phyloP scores from a whole-genome alignment of 2,888 invertebrate species.

The Deilephila elpenor region DNA sequence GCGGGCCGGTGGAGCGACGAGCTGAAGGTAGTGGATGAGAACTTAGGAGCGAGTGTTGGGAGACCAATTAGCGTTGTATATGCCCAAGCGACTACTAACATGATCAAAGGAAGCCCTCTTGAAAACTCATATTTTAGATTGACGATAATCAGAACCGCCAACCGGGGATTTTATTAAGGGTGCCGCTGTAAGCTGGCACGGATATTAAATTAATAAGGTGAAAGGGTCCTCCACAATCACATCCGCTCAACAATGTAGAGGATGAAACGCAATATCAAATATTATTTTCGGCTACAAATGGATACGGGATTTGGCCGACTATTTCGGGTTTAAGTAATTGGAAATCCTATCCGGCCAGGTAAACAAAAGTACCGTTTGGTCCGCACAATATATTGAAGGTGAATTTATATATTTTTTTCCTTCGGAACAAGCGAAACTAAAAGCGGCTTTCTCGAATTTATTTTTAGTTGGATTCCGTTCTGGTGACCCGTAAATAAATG shows the following conservation, averaged over 20 bases:
- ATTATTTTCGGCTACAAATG: conserved; percentile 46
- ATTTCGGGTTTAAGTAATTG: conserved; percentile 51
- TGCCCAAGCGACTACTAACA: neutral
- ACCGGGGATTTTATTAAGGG: conserved; percentile 22
- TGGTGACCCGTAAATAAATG: neutral
- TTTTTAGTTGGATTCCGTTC: neutral
- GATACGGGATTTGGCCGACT: conserved; percentile 37
- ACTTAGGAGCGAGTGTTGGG: conserved; percentile 2
- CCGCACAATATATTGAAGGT: conserved; percentile 21
- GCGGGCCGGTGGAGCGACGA: neutral
- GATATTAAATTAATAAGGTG: conserved; percentile 26
- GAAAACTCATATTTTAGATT: neutral
- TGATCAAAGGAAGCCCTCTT: neutral
- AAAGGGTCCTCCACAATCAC: conserved; percentile 21
- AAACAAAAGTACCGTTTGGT: conserved; percentile 32
- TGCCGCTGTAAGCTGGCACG: neutral
- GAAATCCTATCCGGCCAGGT: conserved; percentile 44
- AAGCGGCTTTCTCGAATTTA: conserved; percentile 1
- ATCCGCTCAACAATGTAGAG: conserved; percentile 32
- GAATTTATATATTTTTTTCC: conserved; percentile 27
- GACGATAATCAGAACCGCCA: conserved; percentile 2
- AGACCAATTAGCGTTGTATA: neutral
- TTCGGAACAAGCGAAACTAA: conserved; percentile 6
- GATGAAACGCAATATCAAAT: conserved; percentile 50
- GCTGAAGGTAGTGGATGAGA: conserved; percentile 1